These are phyloP conservation scores for Drosophila punjabiensis DNA, from an alignment of 1,140 invertebrate genomes.

Conservation along the genomic window DNA sequence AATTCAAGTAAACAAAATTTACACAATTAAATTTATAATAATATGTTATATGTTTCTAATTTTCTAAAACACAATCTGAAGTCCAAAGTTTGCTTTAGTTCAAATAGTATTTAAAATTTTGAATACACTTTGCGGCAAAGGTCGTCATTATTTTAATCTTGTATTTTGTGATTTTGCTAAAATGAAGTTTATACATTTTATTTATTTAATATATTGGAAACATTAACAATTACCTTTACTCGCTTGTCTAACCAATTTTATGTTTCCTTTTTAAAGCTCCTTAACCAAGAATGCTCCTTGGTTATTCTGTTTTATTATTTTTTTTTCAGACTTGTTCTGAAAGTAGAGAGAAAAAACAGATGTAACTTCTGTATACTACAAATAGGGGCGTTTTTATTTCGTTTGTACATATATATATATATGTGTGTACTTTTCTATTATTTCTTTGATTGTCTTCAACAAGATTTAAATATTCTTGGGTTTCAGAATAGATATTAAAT, in stretches of 20 bases:
- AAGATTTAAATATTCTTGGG: background rate
- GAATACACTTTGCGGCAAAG: background rate
- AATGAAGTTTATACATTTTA: no score
- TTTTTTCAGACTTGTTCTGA: background rate
- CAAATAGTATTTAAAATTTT: background rate
- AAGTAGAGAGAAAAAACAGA: conserved; percentile 4
- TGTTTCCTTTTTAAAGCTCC: background rate
- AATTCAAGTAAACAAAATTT: conserved; percentile 46
- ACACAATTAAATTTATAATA: background rate
- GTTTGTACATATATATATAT: background rate
- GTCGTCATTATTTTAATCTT: no score
- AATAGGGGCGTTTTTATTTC: conserved; percentile 13
- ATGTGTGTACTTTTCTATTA: background rate
- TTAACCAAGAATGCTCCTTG: background rate
- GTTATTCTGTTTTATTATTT: background rate
- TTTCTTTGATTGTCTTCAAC: background rate
- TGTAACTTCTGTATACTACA: background rate
- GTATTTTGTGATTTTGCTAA: no score
- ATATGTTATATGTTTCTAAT: background rate
- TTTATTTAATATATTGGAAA: background rate
- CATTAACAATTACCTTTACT: background rate
- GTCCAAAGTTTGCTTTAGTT: no score
- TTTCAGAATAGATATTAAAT: background rate
- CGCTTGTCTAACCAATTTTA: background rate
- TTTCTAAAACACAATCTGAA: no score